phyloP scores from a whole-genome alignment of 2,113 vertebrate genomes.

The Sinocyclocheilus maitianheensis region DNA sequence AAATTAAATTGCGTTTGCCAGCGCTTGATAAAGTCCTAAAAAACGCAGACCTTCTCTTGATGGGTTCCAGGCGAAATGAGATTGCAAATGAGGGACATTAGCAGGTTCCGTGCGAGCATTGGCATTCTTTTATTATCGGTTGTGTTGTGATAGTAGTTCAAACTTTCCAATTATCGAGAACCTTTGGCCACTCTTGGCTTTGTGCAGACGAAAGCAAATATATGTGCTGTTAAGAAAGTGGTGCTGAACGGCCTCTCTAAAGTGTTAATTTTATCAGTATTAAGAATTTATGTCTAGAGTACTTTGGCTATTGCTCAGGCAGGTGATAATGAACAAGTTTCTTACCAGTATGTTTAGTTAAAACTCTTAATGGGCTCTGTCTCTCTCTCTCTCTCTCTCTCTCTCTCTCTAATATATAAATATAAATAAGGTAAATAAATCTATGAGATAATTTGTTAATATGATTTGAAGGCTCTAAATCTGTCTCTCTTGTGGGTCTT shows the following conservation, averaged over 20 bases:
- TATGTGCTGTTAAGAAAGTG: constrained; percentile 42
- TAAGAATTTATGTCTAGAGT: constrained; percentile 1
- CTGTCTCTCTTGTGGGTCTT: not conserved
- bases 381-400: too few species aligned
- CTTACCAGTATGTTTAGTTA: constrained; percentile 4
- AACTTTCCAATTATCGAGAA: constrained; percentile 57
- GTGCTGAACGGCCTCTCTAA: constrained; percentile 8
- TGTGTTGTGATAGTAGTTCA: constrained; percentile 54
- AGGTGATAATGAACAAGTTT: constrained; percentile 11
- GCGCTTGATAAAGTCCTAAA: constrained; percentile 61
- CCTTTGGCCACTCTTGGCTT: constrained; percentile 52
- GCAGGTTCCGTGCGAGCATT: constrained; percentile 38
- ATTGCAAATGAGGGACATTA: constrained; percentile 61
- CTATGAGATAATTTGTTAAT: not conserved
- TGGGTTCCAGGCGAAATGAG: constrained; percentile 56
- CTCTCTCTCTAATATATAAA: not conserved
- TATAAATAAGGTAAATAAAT: not conserved
- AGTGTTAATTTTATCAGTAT: constrained; percentile 29
- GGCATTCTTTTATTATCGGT: constrained; percentile 52
- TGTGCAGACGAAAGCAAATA: constrained; percentile 29
- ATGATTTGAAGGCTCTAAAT: not conserved
- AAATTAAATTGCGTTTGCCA: constrained; percentile 62
- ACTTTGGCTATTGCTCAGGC: not conserved
- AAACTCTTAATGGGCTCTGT: constrained; percentile 13
- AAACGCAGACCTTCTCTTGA: constrained; percentile 54